phyloP scores from a whole-genome alignment of 2,888 invertebrate species.

The Unio delphinus region DNA sequence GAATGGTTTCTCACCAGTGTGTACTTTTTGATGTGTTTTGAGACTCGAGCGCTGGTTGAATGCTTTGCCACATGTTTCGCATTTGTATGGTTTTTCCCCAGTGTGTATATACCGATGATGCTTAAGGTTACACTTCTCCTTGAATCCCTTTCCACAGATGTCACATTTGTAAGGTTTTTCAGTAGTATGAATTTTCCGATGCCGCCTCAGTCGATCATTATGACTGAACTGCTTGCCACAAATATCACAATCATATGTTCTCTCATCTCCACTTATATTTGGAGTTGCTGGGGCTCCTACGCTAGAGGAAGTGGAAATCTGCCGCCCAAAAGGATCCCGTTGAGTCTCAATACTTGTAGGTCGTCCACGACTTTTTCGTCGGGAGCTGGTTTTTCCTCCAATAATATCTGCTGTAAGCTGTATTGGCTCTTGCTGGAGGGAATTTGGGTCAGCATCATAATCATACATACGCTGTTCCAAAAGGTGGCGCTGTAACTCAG shows the following conservation, averaged over 20 bases:
- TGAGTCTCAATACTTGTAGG: slow-evolving; percentile 35
- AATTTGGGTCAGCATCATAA: slow-evolving; percentile 19
- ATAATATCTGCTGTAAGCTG: slow-evolving; percentile 33
- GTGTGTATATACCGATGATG: slow-evolving; percentile 39
- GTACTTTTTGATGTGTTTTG: slow-evolving; percentile 39
- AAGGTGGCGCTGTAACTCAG: slow-evolving; percentile 29
- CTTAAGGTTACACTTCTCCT: slow-evolving; percentile 37
- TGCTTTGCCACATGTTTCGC: slow-evolving; percentile 38
- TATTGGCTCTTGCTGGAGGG: slow-evolving; percentile 35
- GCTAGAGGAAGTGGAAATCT: slow-evolving; percentile 32
- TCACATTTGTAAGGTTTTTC: slow-evolving; percentile 41
- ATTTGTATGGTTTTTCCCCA: slow-evolving; percentile 37
- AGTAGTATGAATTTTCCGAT: slow-evolving; percentile 37
- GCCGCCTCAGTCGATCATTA: slow-evolving; percentile 33
- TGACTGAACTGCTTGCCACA: slow-evolving; percentile 39
- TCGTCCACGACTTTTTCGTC: slow-evolving; percentile 35
- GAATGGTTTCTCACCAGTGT: slow-evolving; percentile 33
- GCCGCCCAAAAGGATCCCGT: slow-evolving; percentile 31
- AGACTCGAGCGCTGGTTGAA: slow-evolving; percentile 38
- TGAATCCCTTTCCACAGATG: slow-evolving; percentile 38
- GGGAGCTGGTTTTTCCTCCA: slow-evolving; percentile 17
- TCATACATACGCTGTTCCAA: slow-evolving; percentile 25
- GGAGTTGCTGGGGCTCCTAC: slow-evolving; percentile 14
- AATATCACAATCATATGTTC: slow-evolving; percentile 36
- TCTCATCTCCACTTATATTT: slow-evolving; percentile 30